These are phyloP conservation scores for Dicaeum eximium DNA, from an alignment of 2,113 vertebrate species.

Conservation along the genomic window DNA sequence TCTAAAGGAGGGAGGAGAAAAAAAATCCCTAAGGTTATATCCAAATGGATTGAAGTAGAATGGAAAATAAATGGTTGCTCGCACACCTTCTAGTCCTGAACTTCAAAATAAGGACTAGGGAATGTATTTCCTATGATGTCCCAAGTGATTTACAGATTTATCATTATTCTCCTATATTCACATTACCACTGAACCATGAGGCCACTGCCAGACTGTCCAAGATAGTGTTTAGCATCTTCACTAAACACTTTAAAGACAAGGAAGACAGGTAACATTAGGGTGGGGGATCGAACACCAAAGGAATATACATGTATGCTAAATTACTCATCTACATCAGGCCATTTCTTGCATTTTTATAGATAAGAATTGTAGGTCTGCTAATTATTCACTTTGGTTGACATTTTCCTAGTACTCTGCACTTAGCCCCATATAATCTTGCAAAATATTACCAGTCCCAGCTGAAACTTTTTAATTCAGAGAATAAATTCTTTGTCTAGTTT, in stretches of 20 bases:
- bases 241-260: background rate
- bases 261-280: background rate
- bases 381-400: background rate
- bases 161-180: background rate
- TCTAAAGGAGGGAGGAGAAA: background rate
- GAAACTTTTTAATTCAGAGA: background rate
- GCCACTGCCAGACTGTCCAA: background rate
- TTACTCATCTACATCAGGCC: background rate
- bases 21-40: background rate
- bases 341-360: background rate
- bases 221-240: background rate
- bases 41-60: background rate
- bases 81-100: background rate
- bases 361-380: background rate
- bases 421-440: background rate
- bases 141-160: background rate
- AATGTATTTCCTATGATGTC: background rate
- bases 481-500: background rate
- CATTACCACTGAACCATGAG: background rate
- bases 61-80: background rate
- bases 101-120: background rate
- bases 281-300: background rate
- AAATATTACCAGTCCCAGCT: background rate
- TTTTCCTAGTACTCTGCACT: background rate
- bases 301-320: background rate